phyloP scores from a whole-genome alignment of 2,113 vertebrate genomes.

The Acrocephalus arundinaceus region DNA sequence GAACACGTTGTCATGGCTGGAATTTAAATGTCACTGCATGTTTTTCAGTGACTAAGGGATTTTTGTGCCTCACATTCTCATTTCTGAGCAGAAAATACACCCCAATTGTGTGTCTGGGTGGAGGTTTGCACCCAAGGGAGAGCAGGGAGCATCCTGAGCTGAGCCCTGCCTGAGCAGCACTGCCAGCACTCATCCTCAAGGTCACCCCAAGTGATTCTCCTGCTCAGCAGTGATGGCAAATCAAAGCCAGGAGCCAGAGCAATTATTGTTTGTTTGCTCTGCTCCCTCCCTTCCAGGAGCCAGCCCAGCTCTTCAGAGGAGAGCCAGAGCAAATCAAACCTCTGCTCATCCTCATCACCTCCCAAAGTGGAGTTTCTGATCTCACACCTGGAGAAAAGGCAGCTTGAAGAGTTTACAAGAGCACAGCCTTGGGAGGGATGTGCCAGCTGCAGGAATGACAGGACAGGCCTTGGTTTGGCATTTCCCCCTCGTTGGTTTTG shows the following conservation, averaged over 20 bases:
- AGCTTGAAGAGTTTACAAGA: background rate
- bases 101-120: accelerated
- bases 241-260: background rate
- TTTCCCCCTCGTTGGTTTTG: background rate
- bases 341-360: background rate
- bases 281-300: background rate
- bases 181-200: background rate
- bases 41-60: background rate
- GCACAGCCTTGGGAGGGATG: background rate
- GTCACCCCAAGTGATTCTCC: background rate
- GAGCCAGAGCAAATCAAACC: background rate
- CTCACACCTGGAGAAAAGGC: background rate
- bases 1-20: background rate
- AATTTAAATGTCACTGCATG: background rate
- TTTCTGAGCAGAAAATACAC: background rate
- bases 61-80: background rate
- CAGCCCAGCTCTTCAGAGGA: background rate
- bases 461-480: background rate
- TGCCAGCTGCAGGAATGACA: background rate
- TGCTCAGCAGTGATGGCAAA: background rate
- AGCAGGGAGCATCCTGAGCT: background rate
- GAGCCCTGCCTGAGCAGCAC: background rate
- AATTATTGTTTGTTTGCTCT: constrained; percentile 7
- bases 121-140: background rate
- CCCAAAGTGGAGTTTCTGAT: background rate